Conservation (phyloP, 1,140 invertebrate species). For the Homarus americanus region DNA sequence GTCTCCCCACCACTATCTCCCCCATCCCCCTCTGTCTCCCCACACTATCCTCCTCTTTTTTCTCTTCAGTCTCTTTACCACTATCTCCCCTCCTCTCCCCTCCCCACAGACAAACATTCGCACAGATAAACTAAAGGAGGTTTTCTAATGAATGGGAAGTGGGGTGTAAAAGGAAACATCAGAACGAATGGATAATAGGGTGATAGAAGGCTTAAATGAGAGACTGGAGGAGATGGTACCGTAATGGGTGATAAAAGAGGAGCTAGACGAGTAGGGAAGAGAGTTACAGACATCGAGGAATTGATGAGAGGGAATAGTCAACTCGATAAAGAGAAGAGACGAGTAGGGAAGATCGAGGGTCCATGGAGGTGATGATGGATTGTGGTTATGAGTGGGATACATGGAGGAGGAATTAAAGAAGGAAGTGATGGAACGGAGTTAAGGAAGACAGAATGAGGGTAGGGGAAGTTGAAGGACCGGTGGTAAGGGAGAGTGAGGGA, state of each 20-base stretch:
- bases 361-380: too few relatives aligned
- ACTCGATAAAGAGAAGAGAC: too few relatives aligned
- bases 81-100: background rate
- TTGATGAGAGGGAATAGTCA: too few relatives aligned
- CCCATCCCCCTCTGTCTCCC: background rate
- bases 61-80: background rate
- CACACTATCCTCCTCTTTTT: background rate
- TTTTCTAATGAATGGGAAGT: background rate
- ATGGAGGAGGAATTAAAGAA: too few relatives aligned
- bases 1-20: background rate
- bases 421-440: too few relatives aligned
- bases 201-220: background rate
- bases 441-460: too few relatives aligned
- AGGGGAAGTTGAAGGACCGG: too few relatives aligned
- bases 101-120: background rate
- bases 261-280: constrained; percentile 1
- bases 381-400: too few relatives aligned
- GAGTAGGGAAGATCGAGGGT: too few relatives aligned
- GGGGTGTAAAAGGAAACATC: background rate
- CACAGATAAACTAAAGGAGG: too few relatives aligned
- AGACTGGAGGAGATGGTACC: background rate
- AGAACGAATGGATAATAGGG: background rate
- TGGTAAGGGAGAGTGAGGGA: background rate
- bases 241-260: background rate
- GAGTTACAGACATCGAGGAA: background rate